These are phyloP conservation scores for Microdon myrmicae DNA, from an alignment of 2,888 invertebrate genomes.

Conservation along the genomic window DNA sequence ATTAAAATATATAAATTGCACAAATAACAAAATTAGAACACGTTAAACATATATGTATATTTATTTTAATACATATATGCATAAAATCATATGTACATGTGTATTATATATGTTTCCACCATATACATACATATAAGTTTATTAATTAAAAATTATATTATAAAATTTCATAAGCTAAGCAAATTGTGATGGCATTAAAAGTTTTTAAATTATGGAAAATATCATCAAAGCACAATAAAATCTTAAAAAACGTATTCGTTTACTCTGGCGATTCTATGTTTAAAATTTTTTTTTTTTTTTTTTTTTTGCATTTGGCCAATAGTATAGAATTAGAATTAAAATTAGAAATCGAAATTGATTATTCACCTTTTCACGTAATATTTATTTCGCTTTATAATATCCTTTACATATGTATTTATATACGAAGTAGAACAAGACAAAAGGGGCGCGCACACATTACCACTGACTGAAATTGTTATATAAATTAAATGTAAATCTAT, in stretches of 20 bases:
- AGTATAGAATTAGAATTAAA: slow-evolving; percentile 43
- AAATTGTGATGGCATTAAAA: slow-evolving; percentile 51
- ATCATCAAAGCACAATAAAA: slow-evolving; percentile 33
- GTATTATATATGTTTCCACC: too few relatives aligned
- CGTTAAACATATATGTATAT: slow-evolving; percentile 35
- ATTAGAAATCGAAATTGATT: slow-evolving; percentile 51
- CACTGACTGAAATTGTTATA: slow-evolving; percentile 50
- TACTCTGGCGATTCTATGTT: slow-evolving; percentile 34
- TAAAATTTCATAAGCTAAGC: slow-evolving; percentile 44
- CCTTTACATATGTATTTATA: slow-evolving; percentile 18
- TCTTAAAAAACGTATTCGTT: slow-evolving; percentile 46
- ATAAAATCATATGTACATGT: too few relatives aligned
- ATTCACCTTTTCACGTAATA: slow-evolving; percentile 7
- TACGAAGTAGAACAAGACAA: slow-evolving; percentile 53
- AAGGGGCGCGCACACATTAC: slow-evolving; percentile 55
- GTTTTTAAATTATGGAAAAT: slow-evolving; percentile 35
- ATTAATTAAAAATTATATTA: slow-evolving; percentile 22
- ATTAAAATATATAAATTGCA: slow-evolving; percentile 38
- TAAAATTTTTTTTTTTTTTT: slow-evolving; percentile 12
- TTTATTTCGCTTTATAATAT: slow-evolving; percentile 16
- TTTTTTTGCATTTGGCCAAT: slow-evolving; percentile 28
- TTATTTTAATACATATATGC: slow-evolving; percentile 10
- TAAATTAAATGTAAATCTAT: slow-evolving; percentile 39
- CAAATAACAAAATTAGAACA: slow-evolving; percentile 30
- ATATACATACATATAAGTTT: too few relatives aligned